phyloP scores from a whole-genome alignment of 2,797 vertebrate species.

The Telmatherina bonti region DNA sequence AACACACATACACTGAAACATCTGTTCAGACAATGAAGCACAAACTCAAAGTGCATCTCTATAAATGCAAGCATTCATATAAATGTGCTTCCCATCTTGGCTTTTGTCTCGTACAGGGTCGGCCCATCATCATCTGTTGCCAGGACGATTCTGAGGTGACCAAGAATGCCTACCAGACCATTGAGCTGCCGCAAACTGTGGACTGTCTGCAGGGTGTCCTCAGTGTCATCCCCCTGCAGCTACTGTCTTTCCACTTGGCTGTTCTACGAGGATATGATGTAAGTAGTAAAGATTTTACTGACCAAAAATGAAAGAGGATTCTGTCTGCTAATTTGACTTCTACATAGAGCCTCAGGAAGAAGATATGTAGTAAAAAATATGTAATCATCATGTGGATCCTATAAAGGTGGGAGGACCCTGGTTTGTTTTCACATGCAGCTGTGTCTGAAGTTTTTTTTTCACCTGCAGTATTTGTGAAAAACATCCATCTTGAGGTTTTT shows the following conservation, averaged over 20 bases:
- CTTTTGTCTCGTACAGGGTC: slow-evolving; percentile 81
- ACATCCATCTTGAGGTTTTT: neutral
- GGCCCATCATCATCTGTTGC: slow-evolving; percentile 93
- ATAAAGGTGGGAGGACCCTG: neutral
- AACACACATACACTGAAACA: neutral
- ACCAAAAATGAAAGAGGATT: neutral
- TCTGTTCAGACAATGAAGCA: neutral
- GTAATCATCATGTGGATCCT: neutral
- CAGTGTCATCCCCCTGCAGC: slow-evolving; percentile 93
- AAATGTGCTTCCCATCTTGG: neutral
- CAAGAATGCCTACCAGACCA: slow-evolving; percentile 90
- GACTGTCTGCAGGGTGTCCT: slow-evolving; percentile 96
- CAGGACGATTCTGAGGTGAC: slow-evolving; percentile 89
- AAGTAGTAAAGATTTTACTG: slow-evolving; percentile 57
- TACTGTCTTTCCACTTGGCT: slow-evolving; percentile 96
- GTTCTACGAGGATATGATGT: slow-evolving; percentile 95
- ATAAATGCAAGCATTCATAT: neutral
- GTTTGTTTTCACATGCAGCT: too few relatives aligned
- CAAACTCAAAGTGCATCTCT: neutral
- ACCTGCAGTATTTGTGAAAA: neutral
- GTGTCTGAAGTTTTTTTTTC: neutral
- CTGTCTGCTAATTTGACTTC: slow-evolving; percentile 3
- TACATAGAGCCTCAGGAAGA: neutral
- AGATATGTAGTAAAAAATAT: neutral
- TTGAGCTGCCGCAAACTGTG: slow-evolving; percentile 93